These are phyloP conservation scores for Chromoteleia sp. DNA, from an alignment of 2,888 invertebrate genomes.

Conservation along the genomic window DNA sequence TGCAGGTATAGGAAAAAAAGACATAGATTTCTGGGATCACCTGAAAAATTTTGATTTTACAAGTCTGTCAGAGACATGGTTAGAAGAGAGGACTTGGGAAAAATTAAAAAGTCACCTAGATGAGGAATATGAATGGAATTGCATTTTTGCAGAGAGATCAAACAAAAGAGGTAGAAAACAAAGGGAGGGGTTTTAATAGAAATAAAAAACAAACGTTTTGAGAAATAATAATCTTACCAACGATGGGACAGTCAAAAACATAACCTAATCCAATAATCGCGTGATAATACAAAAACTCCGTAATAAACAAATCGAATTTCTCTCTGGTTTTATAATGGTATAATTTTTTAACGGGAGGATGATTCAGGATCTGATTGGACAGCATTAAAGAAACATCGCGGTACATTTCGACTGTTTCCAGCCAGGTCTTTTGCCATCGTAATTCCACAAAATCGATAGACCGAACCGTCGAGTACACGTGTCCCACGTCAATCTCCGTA, in stretches of 20 bases:
- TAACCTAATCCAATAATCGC: slow-evolving; percentile 86
- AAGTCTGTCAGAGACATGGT: no score
- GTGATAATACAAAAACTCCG: slow-evolving; percentile 86
- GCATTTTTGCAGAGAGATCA: no score
- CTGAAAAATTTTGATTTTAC: no score
- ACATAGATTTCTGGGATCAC: no score
- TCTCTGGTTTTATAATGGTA: slow-evolving; percentile 75
- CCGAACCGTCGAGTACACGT: background rate
- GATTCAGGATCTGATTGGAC: slow-evolving; percentile 70
- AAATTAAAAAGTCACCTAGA: no score
- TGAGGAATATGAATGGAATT: no score
- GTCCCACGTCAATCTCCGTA: slow-evolving; percentile 83
- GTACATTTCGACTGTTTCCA: background rate
- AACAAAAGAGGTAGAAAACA: no score
- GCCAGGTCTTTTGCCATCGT: slow-evolving; percentile 21
- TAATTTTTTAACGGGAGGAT: slow-evolving; percentile 64
- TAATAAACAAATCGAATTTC: slow-evolving; percentile 86
- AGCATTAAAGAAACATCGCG: rapidly evolving
- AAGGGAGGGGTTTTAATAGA: no score
- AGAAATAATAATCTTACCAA: slow-evolving; percentile 79
- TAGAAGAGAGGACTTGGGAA: no score
- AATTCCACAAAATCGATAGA: background rate
- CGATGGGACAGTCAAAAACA: slow-evolving; percentile 86
- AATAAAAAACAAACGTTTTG: no score
- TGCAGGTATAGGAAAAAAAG: no score